These are phyloP conservation scores for Trogon surrucura DNA, from an alignment of 2,113 vertebrate species.

Conservation along the genomic window DNA sequence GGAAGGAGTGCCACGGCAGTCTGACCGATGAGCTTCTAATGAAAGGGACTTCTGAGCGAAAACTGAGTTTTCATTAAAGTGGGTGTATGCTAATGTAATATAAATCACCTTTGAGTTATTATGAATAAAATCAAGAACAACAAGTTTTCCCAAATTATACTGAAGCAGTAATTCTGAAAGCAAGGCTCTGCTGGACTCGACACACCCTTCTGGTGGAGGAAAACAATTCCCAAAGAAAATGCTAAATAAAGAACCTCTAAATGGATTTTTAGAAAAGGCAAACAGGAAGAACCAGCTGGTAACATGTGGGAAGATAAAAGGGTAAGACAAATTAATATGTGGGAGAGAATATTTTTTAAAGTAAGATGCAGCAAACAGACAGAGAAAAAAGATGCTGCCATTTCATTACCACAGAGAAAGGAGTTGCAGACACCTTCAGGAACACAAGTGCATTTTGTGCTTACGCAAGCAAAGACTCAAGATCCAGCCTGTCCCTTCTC, in stretches of 20 bases:
- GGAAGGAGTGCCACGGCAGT: neutral
- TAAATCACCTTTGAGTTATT: neutral
- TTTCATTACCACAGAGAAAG: neutral
- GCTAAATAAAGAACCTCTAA: neutral
- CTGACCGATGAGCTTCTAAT: neutral
- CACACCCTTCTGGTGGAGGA: neutral
- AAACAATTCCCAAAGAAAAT: conserved; percentile 36
- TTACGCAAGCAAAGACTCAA: neutral
- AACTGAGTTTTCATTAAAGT: neutral
- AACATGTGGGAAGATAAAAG: conserved; percentile 61
- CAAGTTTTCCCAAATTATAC: neutral
- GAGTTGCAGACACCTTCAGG: neutral
- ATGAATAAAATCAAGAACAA: conserved; percentile 23
- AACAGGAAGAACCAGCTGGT: conserved; percentile 58
- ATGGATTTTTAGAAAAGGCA: neutral
- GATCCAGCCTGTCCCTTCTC: neutral
- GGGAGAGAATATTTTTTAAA: conserved; percentile 24
- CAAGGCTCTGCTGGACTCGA: neutral
- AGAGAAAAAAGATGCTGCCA: neutral
- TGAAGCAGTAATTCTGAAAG: neutral
- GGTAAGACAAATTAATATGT: conserved; percentile 24
- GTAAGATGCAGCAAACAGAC: conserved; percentile 27
- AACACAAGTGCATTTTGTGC: neutral
- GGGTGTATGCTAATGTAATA: neutral
- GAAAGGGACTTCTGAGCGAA: neutral